Evolutionary conservation across 2,113 vertebrate species (phyloP), one percentile per base, ranked within the genome.

Genomic region (Sander lucioperca): DNA sequence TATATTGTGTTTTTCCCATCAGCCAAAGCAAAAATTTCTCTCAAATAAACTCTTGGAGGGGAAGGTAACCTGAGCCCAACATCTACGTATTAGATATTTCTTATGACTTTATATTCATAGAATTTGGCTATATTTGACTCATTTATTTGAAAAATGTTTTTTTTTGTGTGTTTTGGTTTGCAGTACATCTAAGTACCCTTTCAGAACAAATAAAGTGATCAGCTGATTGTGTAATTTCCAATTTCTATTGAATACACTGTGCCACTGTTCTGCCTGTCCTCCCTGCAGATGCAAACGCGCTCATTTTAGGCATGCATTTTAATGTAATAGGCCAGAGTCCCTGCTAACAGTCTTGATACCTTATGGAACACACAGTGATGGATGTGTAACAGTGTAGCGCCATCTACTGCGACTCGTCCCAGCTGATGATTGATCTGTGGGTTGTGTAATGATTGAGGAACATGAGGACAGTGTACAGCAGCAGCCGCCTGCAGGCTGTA

Each of bases 321-420:
- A 19, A n/a, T 50, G n/a, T 54, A 67, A 18, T 1, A 15, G 63
- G 16, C 50, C 43, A 36, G 13, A 19, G 43, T 36, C n/a, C 21
- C 57, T 36, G 13, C 33, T 36, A 5, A 43, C 45, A 39, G 58
- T 51, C 27, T 33, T 39, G 45, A 71, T 6, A 48, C 3, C 43
- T 19, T 15, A 27, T 18, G 48, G 61, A 48, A 43, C 43, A 13
- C 56, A 25, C 15, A 3, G 58, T 80, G 71, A 85, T 56, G 53
- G 36, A 77, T 87, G 85, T 53, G 21, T 61, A 62, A 83, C 75
- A 25, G 63, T 67, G 54, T 62, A 80, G 88, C 64, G 73, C 88
- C 88, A 87, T 90, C 88, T 90, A 87, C 82, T 85, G 85, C 82
- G 68, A 79, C 51, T 62, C 45, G 25, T 79, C 36, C 30, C 43